Evolutionary conservation across 2,797 vertebrate species (phyloP).

Genomic region (Lithobates pipiens): DNA sequence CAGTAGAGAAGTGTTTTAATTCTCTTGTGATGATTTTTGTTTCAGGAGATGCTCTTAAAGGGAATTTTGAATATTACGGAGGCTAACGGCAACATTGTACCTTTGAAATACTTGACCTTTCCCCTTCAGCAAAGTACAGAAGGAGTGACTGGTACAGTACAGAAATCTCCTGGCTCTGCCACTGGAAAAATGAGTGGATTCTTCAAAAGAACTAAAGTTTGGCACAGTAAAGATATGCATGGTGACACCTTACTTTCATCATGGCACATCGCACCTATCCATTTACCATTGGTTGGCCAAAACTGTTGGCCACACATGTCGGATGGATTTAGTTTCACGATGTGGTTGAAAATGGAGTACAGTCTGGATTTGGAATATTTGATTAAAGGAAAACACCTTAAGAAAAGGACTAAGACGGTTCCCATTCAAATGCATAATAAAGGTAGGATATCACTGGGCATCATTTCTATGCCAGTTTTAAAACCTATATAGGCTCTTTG

Average conservation of each 20-base stretch:
- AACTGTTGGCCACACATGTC: constrained; percentile 99
- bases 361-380: constrained; percentile 70
- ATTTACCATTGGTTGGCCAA: constrained; percentile 91
- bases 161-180: constrained; percentile 73
- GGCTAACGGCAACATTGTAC: constrained; percentile 81
- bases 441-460: constrained; percentile 67
- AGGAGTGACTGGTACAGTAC: constrained; percentile 65
- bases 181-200: constrained; percentile 76
- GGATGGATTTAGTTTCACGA: constrained; percentile 90
- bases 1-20: too few relatives aligned
- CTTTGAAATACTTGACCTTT: constrained; percentile 88
- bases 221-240: constrained; percentile 78
- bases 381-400: constrained; percentile 73
- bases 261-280: constrained; percentile 90
- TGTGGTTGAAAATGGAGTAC: constrained; percentile 85
- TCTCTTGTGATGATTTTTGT: constrained; percentile 44
- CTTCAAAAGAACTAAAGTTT: constrained; percentile 81
- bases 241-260: constrained; percentile 81
- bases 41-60: constrained; percentile 88
- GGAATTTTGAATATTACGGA: constrained; percentile 90
- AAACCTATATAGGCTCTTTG: too few relatives aligned
- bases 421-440: constrained; percentile 73
- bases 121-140: constrained; percentile 77
- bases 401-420: constrained; percentile 67
- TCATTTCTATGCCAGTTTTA: too few relatives aligned